Evolutionary conservation across 2,888 invertebrate genomes (phyloP), one percentile per base, ranked within the genome.

Genomic region (Dynastes hyllus): DNA sequence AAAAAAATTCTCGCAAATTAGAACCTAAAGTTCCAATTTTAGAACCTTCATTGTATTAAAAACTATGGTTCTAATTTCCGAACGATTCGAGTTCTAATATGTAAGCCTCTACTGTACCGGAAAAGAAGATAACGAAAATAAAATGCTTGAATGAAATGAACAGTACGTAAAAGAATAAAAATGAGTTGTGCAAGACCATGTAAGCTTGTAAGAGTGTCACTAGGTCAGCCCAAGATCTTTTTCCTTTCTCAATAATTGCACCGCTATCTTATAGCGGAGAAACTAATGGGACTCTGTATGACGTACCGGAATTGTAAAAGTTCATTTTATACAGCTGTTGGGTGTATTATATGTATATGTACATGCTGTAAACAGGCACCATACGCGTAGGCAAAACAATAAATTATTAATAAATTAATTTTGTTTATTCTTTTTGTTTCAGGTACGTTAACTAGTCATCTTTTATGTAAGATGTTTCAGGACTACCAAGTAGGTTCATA

Each of bases 221-320:
- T 73, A 40, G 73, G 73, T 73, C 61, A 73, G 61, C 58, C 61
- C 40, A 73, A 37, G 55, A 71, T 71, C 71, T 71, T 71, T 73
- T 73, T 73, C 40, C 61, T 37, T 73, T 73, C 73, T 73, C 73
- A 73, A 61, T 61, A 73, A 58, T 32, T 45, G 45, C 29, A 53
- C 40, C 61, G 58, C 40, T 58, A 58, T 37, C 70, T 71, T 55
- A 37, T 40, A 58, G 37, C 40, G 61, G 71, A 58, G 71, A 55
- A 73, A 73, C 71, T 58, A 37, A 51, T 58, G 51, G 40, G 8
- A 73, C 58, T 9, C 32, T 22, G n/a, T 55, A 71, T 11, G 9
- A 37, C 51, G 13, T 40, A 40, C 45, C 53, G 53, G 16, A 45
- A 45, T 45, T 45, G 45, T 45, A 45, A 45, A 45, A 45, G 11